phyloP scores from a whole-genome alignment of 2,113 vertebrate species.

The Hydropotes inermis region DNA sequence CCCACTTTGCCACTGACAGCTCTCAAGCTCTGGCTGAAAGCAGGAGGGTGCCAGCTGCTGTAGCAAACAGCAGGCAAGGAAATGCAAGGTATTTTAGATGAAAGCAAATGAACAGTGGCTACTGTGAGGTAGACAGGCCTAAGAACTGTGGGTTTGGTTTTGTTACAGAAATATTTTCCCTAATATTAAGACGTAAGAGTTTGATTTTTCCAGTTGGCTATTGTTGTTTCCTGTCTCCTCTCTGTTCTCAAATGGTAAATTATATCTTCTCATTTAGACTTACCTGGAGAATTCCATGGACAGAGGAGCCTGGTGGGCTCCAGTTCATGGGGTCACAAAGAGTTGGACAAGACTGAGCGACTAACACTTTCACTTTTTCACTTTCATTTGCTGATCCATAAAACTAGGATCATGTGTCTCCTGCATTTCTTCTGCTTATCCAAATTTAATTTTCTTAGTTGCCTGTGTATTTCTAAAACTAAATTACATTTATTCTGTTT shows the following conservation, averaged over 20 bases:
- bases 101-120: neutral
- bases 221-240: neutral
- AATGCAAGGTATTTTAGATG: neutral
- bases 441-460: constrained; percentile 35
- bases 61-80: neutral
- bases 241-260: constrained; percentile 36
- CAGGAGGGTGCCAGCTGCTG: neutral
- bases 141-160: neutral
- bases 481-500: constrained; percentile 41
- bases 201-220: neutral
- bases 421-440: neutral
- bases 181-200: neutral
- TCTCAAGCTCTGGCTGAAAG: neutral
- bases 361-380: neutral
- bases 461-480: neutral
- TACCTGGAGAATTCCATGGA: neutral
- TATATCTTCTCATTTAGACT: constrained; percentile 39
- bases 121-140: neutral
- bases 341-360: neutral
- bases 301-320: neutral
- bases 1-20: neutral
- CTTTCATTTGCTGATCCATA: neutral
- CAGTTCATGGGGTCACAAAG: neutral
- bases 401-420: constrained; percentile 17
- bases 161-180: neutral